phyloP scores from a whole-genome alignment of 2,888 invertebrate species.

The Vandiemenella viatica region DNA sequence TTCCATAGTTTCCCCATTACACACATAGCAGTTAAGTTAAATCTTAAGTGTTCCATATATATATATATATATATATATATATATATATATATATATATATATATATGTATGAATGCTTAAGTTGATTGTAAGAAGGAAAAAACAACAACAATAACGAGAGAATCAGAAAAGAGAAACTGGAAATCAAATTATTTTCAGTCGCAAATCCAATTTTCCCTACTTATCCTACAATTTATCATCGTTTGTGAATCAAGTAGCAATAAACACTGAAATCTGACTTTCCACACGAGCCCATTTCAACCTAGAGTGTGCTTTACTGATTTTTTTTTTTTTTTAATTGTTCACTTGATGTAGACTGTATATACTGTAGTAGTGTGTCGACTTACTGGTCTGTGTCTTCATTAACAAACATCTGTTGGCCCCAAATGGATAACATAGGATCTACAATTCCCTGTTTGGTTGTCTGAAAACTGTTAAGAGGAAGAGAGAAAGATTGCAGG shows the following conservation, averaged over 20 bases:
- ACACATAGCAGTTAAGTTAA: no score
- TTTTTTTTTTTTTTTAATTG: conserved; percentile 1
- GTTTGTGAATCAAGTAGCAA: not conserved
- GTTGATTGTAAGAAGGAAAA: no score
- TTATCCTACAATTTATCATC: no score
- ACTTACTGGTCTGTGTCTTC: conserved; percentile 96
- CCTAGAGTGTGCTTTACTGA: not conserved
- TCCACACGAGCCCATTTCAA: not conserved
- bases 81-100: no score
- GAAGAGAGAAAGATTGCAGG: conserved; percentile 20
- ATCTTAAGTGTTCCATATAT: no score
- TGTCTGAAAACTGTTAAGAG: conserved; percentile 38
- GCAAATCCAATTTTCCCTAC: no score
- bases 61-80: no score
- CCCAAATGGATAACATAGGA: conserved; percentile 97
- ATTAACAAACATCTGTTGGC: conserved; percentile 94
- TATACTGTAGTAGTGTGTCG: conserved; percentile 19
- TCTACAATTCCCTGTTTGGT: conserved; percentile 90
- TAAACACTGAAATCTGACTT: not conserved
- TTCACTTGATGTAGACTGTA: conserved; percentile 9
- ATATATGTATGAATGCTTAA: no score
- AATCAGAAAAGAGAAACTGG: no score
- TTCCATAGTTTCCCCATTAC: no score
- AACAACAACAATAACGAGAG: no score
- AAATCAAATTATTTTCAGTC: no score